Evolutionary conservation across 2,888 invertebrate species (phyloP), one percentile per base, ranked within the genome.

Genomic region (Agrotis puta): DNA sequence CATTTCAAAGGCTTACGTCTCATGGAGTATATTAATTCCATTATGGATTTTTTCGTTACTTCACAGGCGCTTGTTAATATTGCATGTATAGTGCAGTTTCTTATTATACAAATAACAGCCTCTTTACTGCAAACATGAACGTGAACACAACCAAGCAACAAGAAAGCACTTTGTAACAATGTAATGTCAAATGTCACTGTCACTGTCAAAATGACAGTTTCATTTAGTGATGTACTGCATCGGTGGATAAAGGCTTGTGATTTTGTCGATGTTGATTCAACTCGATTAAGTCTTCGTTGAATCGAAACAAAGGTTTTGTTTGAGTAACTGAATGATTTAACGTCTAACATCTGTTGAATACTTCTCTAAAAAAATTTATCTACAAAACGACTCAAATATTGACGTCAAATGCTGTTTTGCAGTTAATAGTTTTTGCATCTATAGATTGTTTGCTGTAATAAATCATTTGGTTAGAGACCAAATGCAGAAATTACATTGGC

Each of bases 11-110:
- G 95, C 85, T 95, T 96, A 9, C 96, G 94, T 82, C 95, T 92
- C 92, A 96, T 95, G 1, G 96, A 96, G 87, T 96, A 96, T 76
- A 97, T 92, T 56, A 96, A 89, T 82, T 97, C 96, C 96, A 97
- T 96, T 72, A 75, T 87, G 20, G 13, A 24, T 33, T 39, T 2
- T 11, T 59, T 13, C 51, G 14, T 59, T 20, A 5, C 20, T n/a
- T 66, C 54, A 53, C 63, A 13, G 24, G 50, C 56, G 39, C 5
- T 2, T 24, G 58, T 22, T 53, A 51, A 3, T 39, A n/a, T 3
- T 1, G 24, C 45, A 39, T 79, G 39, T 51, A 43, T 0, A 47
- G 13, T n/a, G n/a, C 24, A 43, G 14, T 18, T 53, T 68, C 14
- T 54, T 14, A 11, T 39, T 39, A 39, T 33, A 14, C 4, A 61